Evolutionary conservation across 2,113 vertebrate genomes (phyloP), one percentile per base, ranked within the genome.

Genomic region (Isurus oxyrinchus): DNA sequence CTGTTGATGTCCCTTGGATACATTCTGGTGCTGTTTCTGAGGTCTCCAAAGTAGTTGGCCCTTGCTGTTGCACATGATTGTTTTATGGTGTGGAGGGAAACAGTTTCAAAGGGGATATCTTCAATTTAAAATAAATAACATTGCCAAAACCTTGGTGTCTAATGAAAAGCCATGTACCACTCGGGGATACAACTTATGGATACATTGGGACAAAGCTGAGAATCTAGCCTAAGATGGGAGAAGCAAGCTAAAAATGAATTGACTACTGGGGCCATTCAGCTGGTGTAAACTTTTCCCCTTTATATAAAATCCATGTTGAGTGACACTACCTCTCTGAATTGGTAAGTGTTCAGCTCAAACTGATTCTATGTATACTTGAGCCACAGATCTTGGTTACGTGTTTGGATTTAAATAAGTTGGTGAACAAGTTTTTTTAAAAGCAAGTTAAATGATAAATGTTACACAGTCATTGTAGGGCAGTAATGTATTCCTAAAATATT

Each of bases 401-500:
- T 35, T 57, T 57, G 3, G 53, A 57, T 25, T 57, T 90, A 49
- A 49, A 25, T 21, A 49, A 2, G 53, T 55, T 23, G 31, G 27
- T 59, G 3, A 91, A 35, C 16, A n/a, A 91, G 35, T 61, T 59
- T 59, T 59, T 59, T 6, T 6, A 35, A 21, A 81, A 35, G 11
- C 11, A n/a, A 35, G 13, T 87, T 87, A 25, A 10, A n/a, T 90
- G 7, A 35, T 90, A 31, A 90, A 31, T 35, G 27, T 90, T 57
- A 53, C 14, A 57, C 53, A 53, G 8, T 16, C 53, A 59, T 61
- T 35, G 4, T 61, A n/a, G 14, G 57, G 14, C 21, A 67, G n/a
- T 69, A 35, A 72, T 55, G 40, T 2, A 86, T 40, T 88, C 35
- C 59, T 96, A 16, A 87, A 79, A 96, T 53, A 69, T 97, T 84